A percentile compares a stretch with the other conserved stretches of the same genome.
These are phyloP conservation scores for Picus viridis DNA, from an alignment of 2,797 vertebrate genomes.

Conservation along the genomic window DNA sequence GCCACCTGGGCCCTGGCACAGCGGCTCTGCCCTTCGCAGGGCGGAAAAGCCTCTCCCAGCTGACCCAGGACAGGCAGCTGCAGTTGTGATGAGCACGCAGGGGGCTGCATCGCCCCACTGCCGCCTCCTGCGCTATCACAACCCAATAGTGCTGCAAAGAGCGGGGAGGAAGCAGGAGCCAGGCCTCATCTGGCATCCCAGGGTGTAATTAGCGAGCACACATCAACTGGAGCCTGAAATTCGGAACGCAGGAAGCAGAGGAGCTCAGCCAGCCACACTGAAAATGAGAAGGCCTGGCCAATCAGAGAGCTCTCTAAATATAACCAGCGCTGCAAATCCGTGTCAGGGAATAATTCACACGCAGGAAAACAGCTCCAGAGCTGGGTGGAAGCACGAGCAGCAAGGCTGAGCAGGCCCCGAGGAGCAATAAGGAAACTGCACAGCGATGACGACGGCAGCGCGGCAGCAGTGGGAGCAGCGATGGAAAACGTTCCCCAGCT, in stretches of 20 bases:
- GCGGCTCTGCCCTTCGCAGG: neutral
- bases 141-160: neutral
- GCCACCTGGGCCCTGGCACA: neutral
- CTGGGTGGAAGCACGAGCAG: neutral
- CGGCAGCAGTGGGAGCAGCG: neutral
- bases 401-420: neutral
- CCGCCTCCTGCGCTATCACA: neutral
- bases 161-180: neutral
- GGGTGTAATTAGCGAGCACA: neutral
- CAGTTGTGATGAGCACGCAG: rapidly evolving
- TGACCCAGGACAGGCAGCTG: neutral
- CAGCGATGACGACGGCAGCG: neutral
- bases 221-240: constrained; percentile 30
- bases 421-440: neutral
- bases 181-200: constrained; percentile 6
- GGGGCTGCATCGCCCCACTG: rapidly evolving
- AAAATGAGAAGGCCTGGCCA: constrained; percentile 33
- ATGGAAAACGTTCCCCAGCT: neutral
- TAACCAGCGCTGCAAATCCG: constrained; percentile 43
- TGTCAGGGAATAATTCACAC: constrained; percentile 50
- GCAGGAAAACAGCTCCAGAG: constrained; percentile 47
- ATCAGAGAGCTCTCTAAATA: constrained; percentile 52
- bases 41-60: neutral
- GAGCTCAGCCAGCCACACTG: neutral
- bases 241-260: neutral